Evolutionary conservation across 2,797 vertebrate genomes (phyloP).

Genomic region (Argentina silus): DNA sequence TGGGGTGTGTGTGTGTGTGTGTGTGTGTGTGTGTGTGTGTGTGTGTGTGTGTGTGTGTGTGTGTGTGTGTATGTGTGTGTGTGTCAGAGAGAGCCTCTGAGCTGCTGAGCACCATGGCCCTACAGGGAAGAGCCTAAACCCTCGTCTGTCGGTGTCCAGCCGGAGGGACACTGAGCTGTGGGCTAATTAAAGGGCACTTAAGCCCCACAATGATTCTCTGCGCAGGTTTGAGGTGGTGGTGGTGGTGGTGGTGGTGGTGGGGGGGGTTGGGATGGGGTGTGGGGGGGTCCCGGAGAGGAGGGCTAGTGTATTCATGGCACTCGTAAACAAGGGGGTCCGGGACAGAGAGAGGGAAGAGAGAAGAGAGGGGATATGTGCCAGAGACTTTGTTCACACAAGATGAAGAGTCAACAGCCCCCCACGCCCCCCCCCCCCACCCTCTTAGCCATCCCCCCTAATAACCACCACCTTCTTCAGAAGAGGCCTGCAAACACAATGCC

Average conservation of each 20-base stretch:
- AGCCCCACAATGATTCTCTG: constrained; percentile 77
- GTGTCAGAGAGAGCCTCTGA: too few species aligned
- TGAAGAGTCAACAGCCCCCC: constrained; percentile 85
- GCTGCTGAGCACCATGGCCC: constrained; percentile 49
- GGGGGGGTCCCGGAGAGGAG: constrained; percentile 67
- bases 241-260: constrained; percentile 66
- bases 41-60: constrained; percentile 42
- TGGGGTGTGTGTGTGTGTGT: too few species aligned
- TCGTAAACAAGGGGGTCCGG: constrained; percentile 78
- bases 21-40: constrained; percentile 15
- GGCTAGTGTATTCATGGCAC: constrained; percentile 76
- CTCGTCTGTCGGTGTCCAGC: constrained; percentile 70
- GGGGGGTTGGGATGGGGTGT: constrained; percentile 62
- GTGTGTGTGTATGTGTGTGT: constrained; percentile 15
- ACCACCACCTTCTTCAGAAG: constrained; percentile 81
- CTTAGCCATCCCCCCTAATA: constrained; percentile 80
- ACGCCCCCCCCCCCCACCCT: constrained; percentile 64
- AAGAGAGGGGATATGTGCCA: constrained; percentile 73
- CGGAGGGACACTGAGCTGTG: constrained; percentile 72
- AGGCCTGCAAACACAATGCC: constrained; percentile 77
- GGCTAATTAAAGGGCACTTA: constrained; percentile 88
- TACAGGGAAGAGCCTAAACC: constrained; percentile 68
- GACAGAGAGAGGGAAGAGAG: constrained; percentile 52
- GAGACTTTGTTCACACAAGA: constrained; percentile 85
- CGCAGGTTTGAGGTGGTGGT: constrained; percentile 71